Conservation (phyloP, 2,888 invertebrate species). For the Brachypalpus laphriformis region DNA sequence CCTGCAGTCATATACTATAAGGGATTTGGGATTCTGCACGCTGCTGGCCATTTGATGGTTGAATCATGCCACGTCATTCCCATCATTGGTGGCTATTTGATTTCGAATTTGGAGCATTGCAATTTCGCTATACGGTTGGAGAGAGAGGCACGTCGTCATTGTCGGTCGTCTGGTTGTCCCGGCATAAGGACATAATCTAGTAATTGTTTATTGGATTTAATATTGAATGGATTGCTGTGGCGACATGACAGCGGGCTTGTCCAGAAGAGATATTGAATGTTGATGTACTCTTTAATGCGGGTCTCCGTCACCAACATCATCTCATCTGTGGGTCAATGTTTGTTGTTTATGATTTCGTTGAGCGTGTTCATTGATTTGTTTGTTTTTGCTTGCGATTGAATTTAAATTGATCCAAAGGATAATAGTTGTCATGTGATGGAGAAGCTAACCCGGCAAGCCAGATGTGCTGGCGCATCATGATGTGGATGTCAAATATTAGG, state of each 20-base stretch:
- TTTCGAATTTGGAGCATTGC: slow-evolving; percentile 68
- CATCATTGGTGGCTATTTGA: slow-evolving; percentile 70
- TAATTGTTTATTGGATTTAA: slow-evolving; percentile 73
- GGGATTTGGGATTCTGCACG: slow-evolving; percentile 61
- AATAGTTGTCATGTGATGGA: slow-evolving; percentile 18
- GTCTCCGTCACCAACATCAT: slow-evolving; percentile 20
- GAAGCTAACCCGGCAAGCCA: slow-evolving; percentile 32
- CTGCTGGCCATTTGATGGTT: slow-evolving; percentile 58
- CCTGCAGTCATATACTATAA: slow-evolving; percentile 29
- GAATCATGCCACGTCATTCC: slow-evolving; percentile 66
- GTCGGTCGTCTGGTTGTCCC: slow-evolving; percentile 22
- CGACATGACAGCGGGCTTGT: slow-evolving; percentile 41
- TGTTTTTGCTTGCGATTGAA: slow-evolving; percentile 43
- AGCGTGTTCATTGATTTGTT: slow-evolving; percentile 54
- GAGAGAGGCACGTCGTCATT: slow-evolving; percentile 34
- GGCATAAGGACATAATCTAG: slow-evolving; percentile 63
- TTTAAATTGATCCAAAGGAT: slow-evolving; percentile 42
- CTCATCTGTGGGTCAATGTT: slow-evolving; percentile 41
- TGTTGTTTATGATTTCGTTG: slow-evolving; percentile 62
- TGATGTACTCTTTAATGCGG: slow-evolving; percentile 39
- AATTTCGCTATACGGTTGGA: slow-evolving; percentile 45
- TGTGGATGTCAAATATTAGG: slow-evolving; percentile 14
- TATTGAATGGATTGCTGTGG: slow-evolving; percentile 68
- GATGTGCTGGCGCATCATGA: neutral
- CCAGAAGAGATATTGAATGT: slow-evolving; percentile 24